A percentile compares a stretch with the other conserved stretches of the same genome.
Evolutionary conservation across 92 coral and sea anemone species (phyloP).

Genomic region (Muricea muricata): DNA sequence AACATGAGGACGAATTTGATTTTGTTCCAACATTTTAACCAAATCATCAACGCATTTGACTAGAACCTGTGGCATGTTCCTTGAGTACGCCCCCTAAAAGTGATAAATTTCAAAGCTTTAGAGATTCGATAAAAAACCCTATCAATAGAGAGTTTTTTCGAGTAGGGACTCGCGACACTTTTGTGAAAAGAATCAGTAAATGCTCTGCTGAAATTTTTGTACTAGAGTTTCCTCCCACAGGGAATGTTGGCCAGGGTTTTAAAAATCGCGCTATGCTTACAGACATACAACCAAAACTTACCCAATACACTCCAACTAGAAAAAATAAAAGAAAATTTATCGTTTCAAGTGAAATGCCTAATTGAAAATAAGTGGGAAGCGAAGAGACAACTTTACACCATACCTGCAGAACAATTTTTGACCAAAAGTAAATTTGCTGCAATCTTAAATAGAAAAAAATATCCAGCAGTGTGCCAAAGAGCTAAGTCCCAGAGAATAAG

Average conservation of each 20-base stretch:
- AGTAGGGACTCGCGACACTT: too few relatives aligned
- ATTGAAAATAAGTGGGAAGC: neutral
- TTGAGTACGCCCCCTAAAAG: conserved; percentile 83
- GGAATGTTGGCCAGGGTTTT: too few relatives aligned
- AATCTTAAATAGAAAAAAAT: conserved; percentile 51
- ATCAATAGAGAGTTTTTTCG: too few relatives aligned
- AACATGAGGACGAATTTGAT: conserved; percentile 80
- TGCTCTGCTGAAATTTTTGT: too few relatives aligned
- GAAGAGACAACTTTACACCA: neutral
- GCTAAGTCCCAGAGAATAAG: too few relatives aligned
- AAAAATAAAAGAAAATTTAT: neutral
- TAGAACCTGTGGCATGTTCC: conserved; percentile 75
- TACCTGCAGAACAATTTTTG: conserved; percentile 80
- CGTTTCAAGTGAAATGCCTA: neutral
- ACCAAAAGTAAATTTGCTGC: conserved; percentile 83
- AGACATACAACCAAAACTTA: too few relatives aligned
- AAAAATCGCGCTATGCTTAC: too few relatives aligned
- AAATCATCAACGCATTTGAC: conserved; percentile 69
- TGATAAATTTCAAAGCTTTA: neutral
- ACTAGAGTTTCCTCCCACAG: too few relatives aligned
- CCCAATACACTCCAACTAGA: conserved; percentile 87
- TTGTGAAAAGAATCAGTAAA: too few relatives aligned
- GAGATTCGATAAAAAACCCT: neutral
- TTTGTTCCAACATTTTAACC: conserved; percentile 64
- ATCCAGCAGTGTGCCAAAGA: too few relatives aligned